Percentiles rank a stretch among this genome's conserved stretches.
These are phyloP conservation scores for Pharmacophagus antenor DNA, from an alignment of 2,888 invertebrate species.

Conservation along the genomic window DNA sequence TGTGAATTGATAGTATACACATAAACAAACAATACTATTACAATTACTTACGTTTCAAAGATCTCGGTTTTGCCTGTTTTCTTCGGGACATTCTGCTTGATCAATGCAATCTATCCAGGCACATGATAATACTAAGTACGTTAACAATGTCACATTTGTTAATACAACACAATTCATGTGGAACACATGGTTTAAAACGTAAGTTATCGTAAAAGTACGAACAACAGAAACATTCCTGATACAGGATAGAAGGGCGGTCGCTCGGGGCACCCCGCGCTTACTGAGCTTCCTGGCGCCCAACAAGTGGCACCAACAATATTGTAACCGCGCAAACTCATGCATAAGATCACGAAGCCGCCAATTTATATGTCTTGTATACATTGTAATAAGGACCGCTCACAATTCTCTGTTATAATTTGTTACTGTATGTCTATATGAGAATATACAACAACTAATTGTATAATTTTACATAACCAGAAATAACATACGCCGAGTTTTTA, in stretches of 20 bases:
- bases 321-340: conserved; percentile 73
- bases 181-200: conserved; percentile 30
- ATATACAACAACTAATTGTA: too few relatives aligned
- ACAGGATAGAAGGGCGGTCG: conserved; percentile 54
- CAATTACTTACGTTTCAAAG: conserved; percentile 83
- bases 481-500: too few relatives aligned
- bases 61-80: conserved; percentile 86
- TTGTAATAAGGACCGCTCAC: conserved; percentile 16
- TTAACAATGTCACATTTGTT: conserved; percentile 22
- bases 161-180: conserved; percentile 21
- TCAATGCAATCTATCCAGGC: conserved; percentile 33
- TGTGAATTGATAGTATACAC: too few relatives aligned
- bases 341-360: conserved; percentile 42
- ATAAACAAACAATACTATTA: too few relatives aligned
- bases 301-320: conserved; percentile 76
- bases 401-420: too few relatives aligned
- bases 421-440: too few relatives aligned
- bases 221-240: conserved; percentile 35
- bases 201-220: conserved; percentile 58
- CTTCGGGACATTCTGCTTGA: conserved; percentile 81
- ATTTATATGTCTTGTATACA: conserved; percentile 41
- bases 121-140: conserved; percentile 13
- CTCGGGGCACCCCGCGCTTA: conserved; percentile 69
- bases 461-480: too few relatives aligned
- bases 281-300: conserved; percentile 77